Conservation (phyloP, 2,888 invertebrate genomes). For the Protodeltote pygarga region DNA sequence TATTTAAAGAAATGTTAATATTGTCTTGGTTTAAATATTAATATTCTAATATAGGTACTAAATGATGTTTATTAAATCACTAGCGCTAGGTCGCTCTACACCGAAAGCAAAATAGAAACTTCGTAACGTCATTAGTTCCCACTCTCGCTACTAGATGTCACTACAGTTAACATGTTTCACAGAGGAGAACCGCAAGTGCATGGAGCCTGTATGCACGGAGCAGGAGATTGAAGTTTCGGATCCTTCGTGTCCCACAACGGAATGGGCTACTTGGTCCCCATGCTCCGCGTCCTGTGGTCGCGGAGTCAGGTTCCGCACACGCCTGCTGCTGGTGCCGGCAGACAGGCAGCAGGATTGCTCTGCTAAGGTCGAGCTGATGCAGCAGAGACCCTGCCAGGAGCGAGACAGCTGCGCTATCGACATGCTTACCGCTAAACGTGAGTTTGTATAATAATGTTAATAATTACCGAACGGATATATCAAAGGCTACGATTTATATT, state of each 20-base stretch:
- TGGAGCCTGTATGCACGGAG: slow-evolving; percentile 89
- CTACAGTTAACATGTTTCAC: slow-evolving; percentile 2
- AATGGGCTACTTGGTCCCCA: slow-evolving; percentile 97
- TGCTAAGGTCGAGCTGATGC: slow-evolving; percentile 90
- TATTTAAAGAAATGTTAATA: too few relatives aligned
- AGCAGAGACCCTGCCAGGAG: slow-evolving; percentile 91
- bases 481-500: too few relatives aligned
- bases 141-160: slow-evolving; percentile 12
- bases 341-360: slow-evolving; percentile 89
- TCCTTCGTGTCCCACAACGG: slow-evolving; percentile 92
- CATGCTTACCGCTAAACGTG: slow-evolving; percentile 92
- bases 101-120: neutral
- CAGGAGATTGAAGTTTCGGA: slow-evolving; percentile 84
- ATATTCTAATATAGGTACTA: too few relatives aligned
- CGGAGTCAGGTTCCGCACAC: slow-evolving; percentile 91
- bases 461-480: too few relatives aligned
- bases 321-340: slow-evolving; percentile 89
- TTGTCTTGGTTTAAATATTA: too few relatives aligned
- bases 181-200: slow-evolving; percentile 94
- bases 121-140: slow-evolving; percentile 1
- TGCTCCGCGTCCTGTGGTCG: slow-evolving; percentile 96
- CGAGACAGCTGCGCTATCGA: slow-evolving; percentile 90
- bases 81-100: neutral
- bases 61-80: too few relatives aligned
- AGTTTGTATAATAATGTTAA: too few relatives aligned